These are phyloP conservation scores for Cryptotis parvus DNA, from an alignment of 2,113 vertebrate species.

Conservation along the genomic window DNA sequence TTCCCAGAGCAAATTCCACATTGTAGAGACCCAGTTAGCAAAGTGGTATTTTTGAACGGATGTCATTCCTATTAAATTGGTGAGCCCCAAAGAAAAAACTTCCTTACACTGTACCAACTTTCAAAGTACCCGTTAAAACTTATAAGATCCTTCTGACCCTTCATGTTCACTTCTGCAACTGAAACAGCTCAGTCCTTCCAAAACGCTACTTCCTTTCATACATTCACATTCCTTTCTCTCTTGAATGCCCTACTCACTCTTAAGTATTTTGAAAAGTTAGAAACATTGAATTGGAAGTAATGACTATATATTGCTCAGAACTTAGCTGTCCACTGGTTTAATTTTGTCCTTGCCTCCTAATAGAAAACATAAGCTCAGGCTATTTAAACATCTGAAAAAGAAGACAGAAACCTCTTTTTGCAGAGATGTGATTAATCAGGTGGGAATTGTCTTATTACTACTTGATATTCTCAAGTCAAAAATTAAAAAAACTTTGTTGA, in stretches of 20 bases:
- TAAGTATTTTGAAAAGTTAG: too few relatives aligned
- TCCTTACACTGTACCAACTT: too few relatives aligned
- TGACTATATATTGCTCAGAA: not conserved
- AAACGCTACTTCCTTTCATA: too few relatives aligned
- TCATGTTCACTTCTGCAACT: too few relatives aligned
- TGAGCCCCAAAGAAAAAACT: too few relatives aligned
- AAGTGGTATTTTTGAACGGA: not conserved
- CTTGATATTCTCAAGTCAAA: conserved; percentile 23
- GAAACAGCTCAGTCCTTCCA: too few relatives aligned
- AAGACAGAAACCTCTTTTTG: not conserved
- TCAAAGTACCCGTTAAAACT: too few relatives aligned
- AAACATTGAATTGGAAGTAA: not conserved
- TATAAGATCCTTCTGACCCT: too few relatives aligned
- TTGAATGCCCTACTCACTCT: too few relatives aligned
- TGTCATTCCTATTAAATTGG: not conserved
- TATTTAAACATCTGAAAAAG: conserved; percentile 21
- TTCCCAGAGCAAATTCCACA: not conserved
- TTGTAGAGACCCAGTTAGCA: not conserved
- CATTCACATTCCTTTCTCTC: too few relatives aligned
- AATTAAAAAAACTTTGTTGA: not conserved
- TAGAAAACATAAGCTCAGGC: not conserved
- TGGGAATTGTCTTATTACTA: not conserved
- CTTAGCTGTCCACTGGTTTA: not conserved
- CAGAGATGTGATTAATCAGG: not conserved
- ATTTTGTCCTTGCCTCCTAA: not conserved